Percentiles rank a stretch among this genome's conserved stretches.
Evolutionary conservation across 2,113 vertebrate genomes (phyloP).

Genomic region (Struthidea cinerea): DNA sequence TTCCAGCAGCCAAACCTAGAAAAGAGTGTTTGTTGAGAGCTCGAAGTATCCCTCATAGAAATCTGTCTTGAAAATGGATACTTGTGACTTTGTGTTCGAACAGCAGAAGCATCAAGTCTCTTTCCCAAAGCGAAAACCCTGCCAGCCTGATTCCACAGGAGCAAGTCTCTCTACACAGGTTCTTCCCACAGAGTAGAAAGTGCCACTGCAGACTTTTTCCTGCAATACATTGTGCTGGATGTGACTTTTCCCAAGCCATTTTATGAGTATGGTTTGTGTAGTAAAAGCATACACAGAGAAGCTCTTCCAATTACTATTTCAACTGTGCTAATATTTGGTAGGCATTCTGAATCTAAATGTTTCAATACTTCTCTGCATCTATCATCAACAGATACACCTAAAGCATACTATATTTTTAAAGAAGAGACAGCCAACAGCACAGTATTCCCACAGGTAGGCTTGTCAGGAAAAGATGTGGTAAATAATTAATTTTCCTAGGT

Average conservation of each 20-base stretch:
- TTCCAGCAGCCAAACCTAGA: background rate
- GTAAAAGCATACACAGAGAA: background rate
- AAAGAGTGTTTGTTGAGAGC: background rate
- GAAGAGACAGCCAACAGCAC: background rate
- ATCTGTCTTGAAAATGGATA: background rate
- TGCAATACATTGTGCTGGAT: background rate
- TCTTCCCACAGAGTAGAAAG: background rate
- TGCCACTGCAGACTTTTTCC: background rate
- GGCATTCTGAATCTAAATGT: constrained; percentile 16
- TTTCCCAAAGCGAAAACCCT: background rate
- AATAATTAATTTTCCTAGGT: constrained; percentile 55
- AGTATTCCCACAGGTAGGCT: constrained; percentile 23
- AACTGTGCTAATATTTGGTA: background rate
- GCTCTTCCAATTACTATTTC: constrained; percentile 2
- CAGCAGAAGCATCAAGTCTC: background rate
- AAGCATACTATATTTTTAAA: background rate
- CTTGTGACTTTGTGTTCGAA: background rate
- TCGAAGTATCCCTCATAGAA: background rate
- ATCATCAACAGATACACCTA: constrained; percentile 14
- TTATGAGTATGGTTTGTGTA: background rate
- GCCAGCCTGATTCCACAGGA: background rate
- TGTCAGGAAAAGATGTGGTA: background rate
- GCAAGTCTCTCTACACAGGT: background rate
- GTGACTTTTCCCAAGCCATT: background rate
- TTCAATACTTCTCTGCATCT: background rate